Evolutionary conservation across 1,140 invertebrate genomes (phyloP).

Genomic region (Saccostrea cuccullata): DNA sequence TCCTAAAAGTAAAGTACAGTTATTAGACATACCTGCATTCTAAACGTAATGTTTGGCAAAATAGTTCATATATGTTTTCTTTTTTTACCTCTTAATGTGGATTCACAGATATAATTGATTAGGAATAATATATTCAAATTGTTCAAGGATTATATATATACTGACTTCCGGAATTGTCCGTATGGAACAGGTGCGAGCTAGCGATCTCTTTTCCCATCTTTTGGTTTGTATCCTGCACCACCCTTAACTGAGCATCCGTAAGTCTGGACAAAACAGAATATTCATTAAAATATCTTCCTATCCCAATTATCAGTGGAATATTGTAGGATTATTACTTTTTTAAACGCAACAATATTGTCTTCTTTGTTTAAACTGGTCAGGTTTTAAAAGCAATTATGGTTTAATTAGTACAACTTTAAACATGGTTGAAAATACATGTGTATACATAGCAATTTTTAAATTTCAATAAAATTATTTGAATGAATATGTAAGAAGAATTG

Average conservation of each 20-base stretch:
- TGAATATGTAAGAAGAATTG: too few species aligned
- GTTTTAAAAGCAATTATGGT: too few species aligned
- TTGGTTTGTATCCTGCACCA: constrained; percentile 62
- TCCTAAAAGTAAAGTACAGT: constrained; percentile 47
- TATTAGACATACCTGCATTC: too few species aligned
- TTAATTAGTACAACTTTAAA: too few species aligned
- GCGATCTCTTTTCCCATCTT: constrained; percentile 60
- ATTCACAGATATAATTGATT: not conserved
- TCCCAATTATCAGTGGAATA: too few species aligned
- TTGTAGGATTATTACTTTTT: too few species aligned
- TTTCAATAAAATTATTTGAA: too few species aligned
- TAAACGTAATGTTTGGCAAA: not conserved
- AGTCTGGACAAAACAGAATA: constrained; percentile 47
- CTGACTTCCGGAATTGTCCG: constrained; percentile 68
- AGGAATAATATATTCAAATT: not conserved
- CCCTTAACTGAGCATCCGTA: constrained; percentile 57
- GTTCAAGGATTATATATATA: not conserved
- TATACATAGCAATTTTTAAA: too few species aligned
- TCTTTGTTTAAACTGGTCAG: too few species aligned
- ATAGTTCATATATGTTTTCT: not conserved
- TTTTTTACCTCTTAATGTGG: not conserved
- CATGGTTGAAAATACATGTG: too few species aligned
- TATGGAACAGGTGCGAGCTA: constrained; percentile 67
- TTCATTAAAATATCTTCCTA: too few species aligned
- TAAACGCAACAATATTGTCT: too few species aligned